A percentile compares a stretch with the other conserved stretches of the same genome.
These are phyloP conservation scores for Lacerta viridis DNA, from an alignment of 2,797 vertebrate species.

Conservation along the genomic window DNA sequence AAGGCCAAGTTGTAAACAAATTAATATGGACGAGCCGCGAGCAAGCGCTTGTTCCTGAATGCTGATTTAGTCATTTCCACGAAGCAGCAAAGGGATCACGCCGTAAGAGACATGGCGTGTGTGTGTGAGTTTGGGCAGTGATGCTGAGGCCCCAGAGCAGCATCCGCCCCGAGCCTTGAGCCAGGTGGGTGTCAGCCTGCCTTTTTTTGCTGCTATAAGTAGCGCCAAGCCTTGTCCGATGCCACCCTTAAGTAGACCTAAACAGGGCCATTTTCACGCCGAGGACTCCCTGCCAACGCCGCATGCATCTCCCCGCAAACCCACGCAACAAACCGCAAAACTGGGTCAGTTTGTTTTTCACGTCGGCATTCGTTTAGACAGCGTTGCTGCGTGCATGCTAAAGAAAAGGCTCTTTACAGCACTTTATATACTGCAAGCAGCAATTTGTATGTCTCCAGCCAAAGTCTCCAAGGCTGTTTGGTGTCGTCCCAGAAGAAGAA, in stretches of 20 bases:
- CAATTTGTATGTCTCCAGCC: background rate
- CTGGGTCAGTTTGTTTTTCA: background rate
- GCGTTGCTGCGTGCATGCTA: background rate
- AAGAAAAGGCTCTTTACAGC: background rate
- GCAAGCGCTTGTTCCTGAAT: background rate
- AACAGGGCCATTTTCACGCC: background rate
- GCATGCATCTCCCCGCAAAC: background rate
- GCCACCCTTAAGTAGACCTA: background rate
- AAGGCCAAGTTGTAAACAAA: conserved; percentile 9
- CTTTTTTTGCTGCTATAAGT: background rate
- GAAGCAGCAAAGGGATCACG: background rate
- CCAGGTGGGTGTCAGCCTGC: background rate
- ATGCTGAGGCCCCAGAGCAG: no score
- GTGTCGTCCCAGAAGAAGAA: no score
- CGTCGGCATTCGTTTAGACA: background rate
- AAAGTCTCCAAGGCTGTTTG: background rate
- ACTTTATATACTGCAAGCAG: background rate
- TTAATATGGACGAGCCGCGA: background rate
- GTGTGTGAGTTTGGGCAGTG: no score
- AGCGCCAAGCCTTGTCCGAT: background rate
- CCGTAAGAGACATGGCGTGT: no score
- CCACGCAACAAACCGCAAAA: background rate
- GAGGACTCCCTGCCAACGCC: background rate
- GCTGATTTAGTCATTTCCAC: background rate
- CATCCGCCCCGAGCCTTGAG: background rate